Base-by-base conservation (phyloP, 1,140 invertebrate species). In the Anoplophora glabripennis region DNA sequence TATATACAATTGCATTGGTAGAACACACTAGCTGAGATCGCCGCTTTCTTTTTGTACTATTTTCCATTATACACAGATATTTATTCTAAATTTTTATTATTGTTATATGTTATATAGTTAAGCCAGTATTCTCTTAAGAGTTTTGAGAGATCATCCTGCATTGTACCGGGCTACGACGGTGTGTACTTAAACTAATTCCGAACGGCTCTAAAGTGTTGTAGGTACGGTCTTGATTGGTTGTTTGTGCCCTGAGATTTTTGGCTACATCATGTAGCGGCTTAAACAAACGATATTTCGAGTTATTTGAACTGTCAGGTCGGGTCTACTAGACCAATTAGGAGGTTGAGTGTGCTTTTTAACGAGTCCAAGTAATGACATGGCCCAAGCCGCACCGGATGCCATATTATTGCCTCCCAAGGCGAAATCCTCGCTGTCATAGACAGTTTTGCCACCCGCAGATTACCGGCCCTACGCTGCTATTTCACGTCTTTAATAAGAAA, bases 371-470 rank as follows among this genome's bases (percentile, higher is more conserved):
- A 66, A 66, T 66, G 61, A 66, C 64, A 66, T 57, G 53, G 64
- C 51, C 53, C 57, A 51, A 59, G 61, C 64, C 64, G 61, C 64
- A 62, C 61, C 64, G 64, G 64, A 66, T 66, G 58, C 61, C 54
- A 45, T 46, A 54, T 41, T 28, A 17, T 28, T 54, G 52, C 61
- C 64, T 60, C 64, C 61, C 64, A 66, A 59, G 64, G 53, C 52
- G 64, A 66, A 59, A 52, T n/a, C n/a, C 17, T 28, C 17, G 37
- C 52, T 54, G 41, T 49, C 47, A 10, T 8, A 35, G 47, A 49
- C 28, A 49, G 51, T 60, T 64, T 68, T 68, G 63, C 66, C 66
- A 68, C 64, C 66, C 64, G 66, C 64, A 64, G 61, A 64, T 64
- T 63, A 53, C 49, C 51, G 53, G 48, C 49, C 55, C 45, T 40